Base-by-base conservation (phyloP, 2,113 vertebrate species). In the Mungos mungo region DNA sequence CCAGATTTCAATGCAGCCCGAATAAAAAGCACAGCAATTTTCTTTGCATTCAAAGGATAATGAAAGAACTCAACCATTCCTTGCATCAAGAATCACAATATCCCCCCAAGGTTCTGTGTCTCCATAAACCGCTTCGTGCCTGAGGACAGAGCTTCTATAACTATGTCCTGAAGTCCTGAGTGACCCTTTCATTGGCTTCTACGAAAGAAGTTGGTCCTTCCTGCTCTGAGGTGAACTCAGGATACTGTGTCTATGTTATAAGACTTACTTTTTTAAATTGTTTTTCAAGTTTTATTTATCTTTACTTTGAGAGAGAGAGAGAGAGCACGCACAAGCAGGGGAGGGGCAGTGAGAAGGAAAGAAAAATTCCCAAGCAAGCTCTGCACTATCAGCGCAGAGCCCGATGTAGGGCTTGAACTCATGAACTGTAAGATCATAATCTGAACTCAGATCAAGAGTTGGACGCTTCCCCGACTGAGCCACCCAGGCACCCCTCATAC, bases 221-320 rank as follows among this genome's bases (percentile, higher is more conserved):
- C n/a, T 65, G 7, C 52, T 90, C 3, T 25, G 68, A 68, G 4
- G 16, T 29, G 69, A 80, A 80, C 57, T 52, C 47, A 68, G 4
- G 71, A 93, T 35, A 85, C 23, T 21, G 31, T 7, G 38, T 13
- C 16, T 80, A 2, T 45, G 35, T 29, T 90, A n/a, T 23, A 89
- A 35, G 85, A 98, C 99, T 99, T 98, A 99, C 99, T 99, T 99
- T 97, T 99, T 92, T 98, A 99, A 96, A 57, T 57, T 57, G 45
- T 57, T 60, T 21, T 60, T 25, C 1, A 60, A 60, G 21, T 60
- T 60, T 60, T 60, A 60, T 60, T 60, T 60, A 60, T 21, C 19
- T 60, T 60, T 60, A 60, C 57, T 23, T 60, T 1, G 21, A 60
- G 21, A 23, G 57, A 60, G 57, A 60, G 57, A 60, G 54, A 54